Evolutionary conservation across 2,113 vertebrate species (phyloP), one percentile per base, ranked within the genome.

Genomic region (Chaetorhynchus papuensis): DNA sequence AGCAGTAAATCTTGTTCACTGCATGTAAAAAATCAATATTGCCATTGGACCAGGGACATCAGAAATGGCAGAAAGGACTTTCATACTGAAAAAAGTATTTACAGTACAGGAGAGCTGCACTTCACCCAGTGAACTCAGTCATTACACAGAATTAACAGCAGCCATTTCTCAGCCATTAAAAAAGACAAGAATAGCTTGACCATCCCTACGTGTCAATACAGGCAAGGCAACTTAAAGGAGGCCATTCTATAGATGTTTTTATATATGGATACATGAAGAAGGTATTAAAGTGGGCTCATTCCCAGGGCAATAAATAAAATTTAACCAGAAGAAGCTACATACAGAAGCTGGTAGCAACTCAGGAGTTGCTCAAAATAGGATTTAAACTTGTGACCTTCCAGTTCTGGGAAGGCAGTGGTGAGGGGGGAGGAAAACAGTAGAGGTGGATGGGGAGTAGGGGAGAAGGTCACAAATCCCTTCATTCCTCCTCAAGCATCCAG

Each of bases 341-440:
- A 11, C 7, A 76, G 53, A 53, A 57, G 54, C 65, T 28, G 49
- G 64, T 72, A 66, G 49, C 53, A 83, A 56, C 47, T 54, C 52
- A 23, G 50, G 72, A 80, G 37, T 20, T 78, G 74, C 35, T 78
- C 54, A 91, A 84, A 91, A 42, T 33, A 76, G 66, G 59, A 72
- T 66, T 86, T 95, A 72, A 94, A 91, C 53, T 77, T 68, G 63
- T 84, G 68, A 83, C 81, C 89, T 93, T 66, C 54, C 69, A 80
- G 70, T 27, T 72, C 35, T 18, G 26, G 27, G 27, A 83, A 75
- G 16, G 47, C 11, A n/a, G 50, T 33, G 31, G 15, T 23, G 23
- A 30, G 17, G 19, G 31, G 35, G 22, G 37, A 41, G 14, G 26
- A 49, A 79, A 90, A 61, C 47, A n/a, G 37, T 4, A 57, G 74